phyloP scores from a whole-genome alignment of 2,113 vertebrate species.

The Odocoileus hemionus region DNA sequence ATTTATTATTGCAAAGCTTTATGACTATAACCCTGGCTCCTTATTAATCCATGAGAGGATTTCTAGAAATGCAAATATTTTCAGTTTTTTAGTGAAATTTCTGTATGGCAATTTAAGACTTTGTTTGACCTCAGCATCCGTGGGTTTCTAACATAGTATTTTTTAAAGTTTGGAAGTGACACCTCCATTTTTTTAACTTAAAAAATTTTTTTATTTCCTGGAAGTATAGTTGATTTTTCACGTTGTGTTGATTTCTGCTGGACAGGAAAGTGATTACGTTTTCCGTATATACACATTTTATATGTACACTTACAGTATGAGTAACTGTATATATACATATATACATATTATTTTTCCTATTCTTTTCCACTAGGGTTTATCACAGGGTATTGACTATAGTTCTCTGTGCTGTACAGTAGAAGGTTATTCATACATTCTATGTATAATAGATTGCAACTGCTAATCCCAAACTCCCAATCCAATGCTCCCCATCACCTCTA shows the following conservation, averaged over 20 bases:
- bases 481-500: not conserved
- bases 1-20: not conserved
- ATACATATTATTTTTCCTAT: not conserved
- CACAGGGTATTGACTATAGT: too few species aligned
- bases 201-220: not conserved
- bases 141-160: not conserved
- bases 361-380: not conserved
- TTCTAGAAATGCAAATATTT: not conserved
- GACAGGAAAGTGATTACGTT: not conserved
- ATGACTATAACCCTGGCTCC: not conserved
- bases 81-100: not conserved
- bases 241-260: not conserved
- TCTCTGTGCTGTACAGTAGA: not conserved
- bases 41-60: not conserved
- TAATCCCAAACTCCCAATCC: not conserved
- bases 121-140: not conserved
- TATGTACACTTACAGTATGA: not conserved
- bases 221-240: not conserved
- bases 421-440: not conserved
- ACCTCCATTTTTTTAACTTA: not conserved
- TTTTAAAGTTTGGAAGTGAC: not conserved
- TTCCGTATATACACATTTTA: not conserved
- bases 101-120: not conserved
- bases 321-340: not conserved
- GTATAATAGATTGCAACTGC: not conserved